A percentile compares a stretch with the other conserved stretches of the same genome.
Evolutionary conservation across 2,797 vertebrate species (phyloP).

Genomic region (Pipistrellus pipistrellus): DNA sequence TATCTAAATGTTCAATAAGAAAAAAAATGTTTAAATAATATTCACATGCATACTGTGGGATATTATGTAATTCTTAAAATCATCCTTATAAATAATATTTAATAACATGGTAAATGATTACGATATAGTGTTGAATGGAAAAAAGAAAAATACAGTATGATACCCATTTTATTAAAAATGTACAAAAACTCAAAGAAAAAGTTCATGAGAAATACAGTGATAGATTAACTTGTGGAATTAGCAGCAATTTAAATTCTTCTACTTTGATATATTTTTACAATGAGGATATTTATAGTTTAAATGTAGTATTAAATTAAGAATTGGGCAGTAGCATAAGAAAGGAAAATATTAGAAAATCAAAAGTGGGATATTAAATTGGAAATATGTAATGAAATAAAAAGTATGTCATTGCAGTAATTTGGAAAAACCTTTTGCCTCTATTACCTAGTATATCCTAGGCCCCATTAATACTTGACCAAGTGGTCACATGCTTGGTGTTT

Average conservation of each 20-base stretch:
- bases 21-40: slow-evolving; percentile 24
- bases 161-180: slow-evolving; percentile 43
- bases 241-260: not conserved
- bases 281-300: slow-evolving; percentile 48
- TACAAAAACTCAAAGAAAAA: slow-evolving; percentile 57
- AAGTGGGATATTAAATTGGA: slow-evolving; percentile 30
- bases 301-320: slow-evolving; percentile 55
- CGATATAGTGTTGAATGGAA: not conserved
- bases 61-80: slow-evolving; percentile 47
- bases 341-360: slow-evolving; percentile 21
- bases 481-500: slow-evolving; percentile 11
- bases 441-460: not conserved
- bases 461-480: slow-evolving; percentile 18
- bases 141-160: not conserved
- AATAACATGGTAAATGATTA: not conserved
- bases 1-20: slow-evolving; percentile 47
- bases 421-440: slow-evolving; percentile 19
- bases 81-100: slow-evolving; percentile 57
- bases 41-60: not conserved
- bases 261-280: slow-evolving; percentile 43
- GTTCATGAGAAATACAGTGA: slow-evolving; percentile 41
- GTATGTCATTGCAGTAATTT: not conserved
- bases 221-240: slow-evolving; percentile 7
- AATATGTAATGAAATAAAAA: slow-evolving; percentile 45
- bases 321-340: slow-evolving; percentile 21